Evolutionary conservation across 2,797 vertebrate species (phyloP), one percentile per base, ranked within the genome.

Genomic region (Melanogrammus aeglefinus): DNA sequence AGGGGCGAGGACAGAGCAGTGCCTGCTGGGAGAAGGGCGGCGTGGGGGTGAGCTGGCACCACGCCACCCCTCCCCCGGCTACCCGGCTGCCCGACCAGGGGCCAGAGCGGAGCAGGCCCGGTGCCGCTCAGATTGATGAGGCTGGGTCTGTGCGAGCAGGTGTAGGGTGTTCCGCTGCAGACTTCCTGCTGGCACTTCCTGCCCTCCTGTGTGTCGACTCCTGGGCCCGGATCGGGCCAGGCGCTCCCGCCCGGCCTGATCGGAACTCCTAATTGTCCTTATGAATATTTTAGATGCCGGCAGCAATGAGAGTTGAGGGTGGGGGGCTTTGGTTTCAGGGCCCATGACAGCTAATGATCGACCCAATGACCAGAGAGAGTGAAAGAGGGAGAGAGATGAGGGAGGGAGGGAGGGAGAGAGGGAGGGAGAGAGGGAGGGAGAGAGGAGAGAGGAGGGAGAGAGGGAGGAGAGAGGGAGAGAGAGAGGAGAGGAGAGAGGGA

Each of bases 201-300:
- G 92, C 92, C 86, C 80, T 91, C 92, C 91, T 76, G 80, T 83
- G 85, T 44, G 77, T 88, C 80, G 79, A 86, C 86, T 87, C 77
- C 84, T 88, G 85, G 85, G 89, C 85, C 83, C 90, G 76, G 21
- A 16, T 51, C 16, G 47, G 47, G 33, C 38, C 2, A 71, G 38
- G 72, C 51, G 12, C 74, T 66, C 73, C 66, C 87, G 90, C 75
- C 36, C 85, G 89, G 88, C 91, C 91, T 94, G 94, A 95, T 94
- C 92, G 93, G 94, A 94, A 94, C 94, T 94, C 91, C 93, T 94
- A 93, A 94, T 94, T 95, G 94, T 92, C 92, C 93, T 95, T 90
- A 95, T 95, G 94, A 94, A 95, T 95, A 95, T 95, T 95, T 95
- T 94, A 95, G 92, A 92, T 88, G 91, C 85, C 80, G 92, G 93